phyloP scores from a whole-genome alignment of 2,888 invertebrate species.

The Synergus umbraculus region DNA sequence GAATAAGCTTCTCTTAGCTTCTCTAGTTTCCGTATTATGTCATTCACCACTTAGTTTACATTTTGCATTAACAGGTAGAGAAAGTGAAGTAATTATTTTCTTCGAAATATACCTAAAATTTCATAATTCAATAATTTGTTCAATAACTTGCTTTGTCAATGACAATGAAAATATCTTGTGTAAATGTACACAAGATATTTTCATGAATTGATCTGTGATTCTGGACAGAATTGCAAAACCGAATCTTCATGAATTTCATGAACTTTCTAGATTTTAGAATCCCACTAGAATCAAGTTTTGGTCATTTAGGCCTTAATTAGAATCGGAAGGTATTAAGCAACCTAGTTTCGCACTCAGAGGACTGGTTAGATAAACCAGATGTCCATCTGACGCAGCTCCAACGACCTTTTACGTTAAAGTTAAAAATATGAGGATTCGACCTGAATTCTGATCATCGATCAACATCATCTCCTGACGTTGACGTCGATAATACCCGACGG shows the following conservation, averaged over 20 bases:
- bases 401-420: conserved; percentile 9
- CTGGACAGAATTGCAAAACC: not conserved
- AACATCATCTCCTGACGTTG: conserved; percentile 1
- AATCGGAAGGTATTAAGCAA: not conserved
- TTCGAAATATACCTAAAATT: not conserved
- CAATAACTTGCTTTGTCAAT: not conserved
- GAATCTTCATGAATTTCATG: not conserved
- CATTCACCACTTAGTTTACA: conserved; percentile 3
- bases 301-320: not conserved
- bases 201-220: not conserved
- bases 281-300: not conserved
- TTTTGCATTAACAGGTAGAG: conserved; percentile 14
- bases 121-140: not conserved
- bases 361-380: conserved; percentile 26
- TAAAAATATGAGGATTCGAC: conserved; percentile 30
- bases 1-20: conserved; percentile 10
- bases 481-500: conserved; percentile 17
- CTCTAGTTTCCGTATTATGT: conserved; percentile 13
- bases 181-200: not conserved
- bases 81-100: not conserved
- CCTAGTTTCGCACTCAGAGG: not conserved
- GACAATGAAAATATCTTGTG: too few relatives aligned
- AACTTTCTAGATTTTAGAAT: not conserved
- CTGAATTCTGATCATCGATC: conserved; percentile 20
- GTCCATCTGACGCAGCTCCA: conserved; percentile 18